A percentile compares a stretch with the other conserved stretches of the same genome.
phyloP scores from a whole-genome alignment of 2,888 invertebrate genomes.

The Eupithecia insigniata region DNA sequence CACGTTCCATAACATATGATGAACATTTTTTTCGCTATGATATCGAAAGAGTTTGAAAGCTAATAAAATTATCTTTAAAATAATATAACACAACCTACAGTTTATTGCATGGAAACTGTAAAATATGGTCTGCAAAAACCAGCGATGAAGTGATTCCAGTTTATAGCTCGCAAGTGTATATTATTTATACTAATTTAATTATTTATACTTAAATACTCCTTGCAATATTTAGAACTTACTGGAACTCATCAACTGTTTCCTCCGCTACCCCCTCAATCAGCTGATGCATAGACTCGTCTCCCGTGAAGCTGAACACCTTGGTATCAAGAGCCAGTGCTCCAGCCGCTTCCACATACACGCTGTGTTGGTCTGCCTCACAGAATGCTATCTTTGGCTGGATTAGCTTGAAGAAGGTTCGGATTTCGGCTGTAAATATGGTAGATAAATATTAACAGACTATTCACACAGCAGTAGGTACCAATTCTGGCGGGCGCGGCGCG shows the following conservation, averaged over 20 bases:
- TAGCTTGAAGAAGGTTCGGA: conserved; percentile 59
- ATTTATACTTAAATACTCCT: too few species aligned
- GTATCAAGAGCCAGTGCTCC: conserved; percentile 55
- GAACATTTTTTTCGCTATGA: too few species aligned
- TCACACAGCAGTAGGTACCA: neutral
- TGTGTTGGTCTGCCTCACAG: conserved; percentile 57
- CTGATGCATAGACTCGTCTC: conserved; percentile 55
- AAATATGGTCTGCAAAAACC: too few species aligned
- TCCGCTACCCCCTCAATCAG: conserved; percentile 56
- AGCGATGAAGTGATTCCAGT: too few species aligned
- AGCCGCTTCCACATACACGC: conserved; percentile 50
- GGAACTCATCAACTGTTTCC: conserved; percentile 53
- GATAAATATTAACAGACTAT: neutral
- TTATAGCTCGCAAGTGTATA: too few species aligned
- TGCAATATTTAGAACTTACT: conserved; percentile 51
- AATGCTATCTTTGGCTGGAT: conserved; percentile 65
- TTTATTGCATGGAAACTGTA: too few species aligned
- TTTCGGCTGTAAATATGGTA: conserved; percentile 60
- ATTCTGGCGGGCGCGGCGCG: too few species aligned
- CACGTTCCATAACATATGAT: too few species aligned
- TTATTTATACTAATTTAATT: too few species aligned
- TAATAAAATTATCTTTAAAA: too few species aligned
- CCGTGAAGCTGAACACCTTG: conserved; percentile 60
- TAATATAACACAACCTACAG: too few species aligned
- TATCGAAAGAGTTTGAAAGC: too few species aligned